A percentile compares a stretch with the other conserved stretches of the same genome.
phyloP scores from a whole-genome alignment of 2,888 invertebrate genomes.

The Sylvicola cinctus region DNA sequence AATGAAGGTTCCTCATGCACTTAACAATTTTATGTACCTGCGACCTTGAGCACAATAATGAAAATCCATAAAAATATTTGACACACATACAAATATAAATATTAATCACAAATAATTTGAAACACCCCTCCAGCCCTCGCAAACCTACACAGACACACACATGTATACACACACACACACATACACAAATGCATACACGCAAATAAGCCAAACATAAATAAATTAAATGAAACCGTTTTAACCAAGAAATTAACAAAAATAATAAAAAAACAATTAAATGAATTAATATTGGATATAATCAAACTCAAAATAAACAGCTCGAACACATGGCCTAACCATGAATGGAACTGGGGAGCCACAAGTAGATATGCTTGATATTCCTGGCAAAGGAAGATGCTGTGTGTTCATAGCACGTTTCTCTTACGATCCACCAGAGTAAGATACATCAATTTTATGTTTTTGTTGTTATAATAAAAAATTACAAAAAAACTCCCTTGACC shows the following conservation, averaged over 20 bases:
- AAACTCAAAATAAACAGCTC: conserved; percentile 13
- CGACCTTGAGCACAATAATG: no score
- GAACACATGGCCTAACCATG: conserved; percentile 22
- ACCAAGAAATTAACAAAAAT: not conserved
- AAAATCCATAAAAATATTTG: no score
- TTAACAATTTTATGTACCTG: no score
- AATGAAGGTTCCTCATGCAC: no score
- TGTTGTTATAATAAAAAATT: no score
- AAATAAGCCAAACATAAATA: no score
- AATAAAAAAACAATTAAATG: not conserved
- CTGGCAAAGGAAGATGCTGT: conserved; percentile 81
- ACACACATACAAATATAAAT: no score
- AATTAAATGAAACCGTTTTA: not conserved
- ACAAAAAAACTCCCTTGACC: not conserved
- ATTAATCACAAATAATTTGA: no score
- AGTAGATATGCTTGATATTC: conserved; percentile 84
- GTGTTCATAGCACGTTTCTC: conserved; percentile 75
- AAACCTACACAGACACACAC: no score
- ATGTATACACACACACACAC: no score
- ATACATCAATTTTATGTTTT: conserved; percentile 9
- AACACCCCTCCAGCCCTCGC: no score
- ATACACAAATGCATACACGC: no score
- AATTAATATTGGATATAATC: not conserved
- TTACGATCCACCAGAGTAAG: conserved; percentile 48
- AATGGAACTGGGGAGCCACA: conserved; percentile 46